Base-by-base conservation (phyloP, 2,888 invertebrate species). In the Hoplodrina blanda region DNA sequence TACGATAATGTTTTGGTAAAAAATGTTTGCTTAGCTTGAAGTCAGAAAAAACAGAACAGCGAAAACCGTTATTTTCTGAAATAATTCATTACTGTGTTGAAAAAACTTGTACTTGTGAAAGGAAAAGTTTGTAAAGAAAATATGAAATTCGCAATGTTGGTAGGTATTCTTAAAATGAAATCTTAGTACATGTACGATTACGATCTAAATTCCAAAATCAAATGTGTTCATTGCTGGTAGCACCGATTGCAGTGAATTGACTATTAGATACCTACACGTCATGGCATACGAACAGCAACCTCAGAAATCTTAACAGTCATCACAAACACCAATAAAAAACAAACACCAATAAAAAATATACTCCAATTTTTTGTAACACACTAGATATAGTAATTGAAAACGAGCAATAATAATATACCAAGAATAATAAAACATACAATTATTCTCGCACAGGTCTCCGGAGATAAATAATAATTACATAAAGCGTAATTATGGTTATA, bases 371-470 rank as follows among this genome's bases (percentile, higher is more conserved):
- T 55, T 17, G 10, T n/a, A 46, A 30, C 20, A 33, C 19, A 50
- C 10, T 19, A n/a, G n/a, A n/a, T n/a, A 33, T n/a, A 50, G 19
- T 46, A n/a, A 53, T 25, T 41, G n/a, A 20, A 10, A 49, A 4
- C 5, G 44, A 56, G 20, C 19, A 19, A 33, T 57, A 73, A 41
- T 61, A 4, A 46, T 11, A 61, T 13, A 46, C 13, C 15, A 37
- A 67, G 41, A 69, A 46, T 56, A 56, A n/a, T 46, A 61, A 49
- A 76, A 69, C 61, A 49, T 53, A 57, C 41, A 62, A 74, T 69
- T 70, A 76, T 17, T 25, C 46, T 49, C 19, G 33, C 49, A 25
- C 61, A 49, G 52, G 53, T 77, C 77, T 62, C 52, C 4, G 10
- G 46, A 69, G 46, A 33, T 62, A 76, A 25, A 76, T 30, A 73